Evolutionary conservation across 37 sponge, comb jelly and placozoan genomes (phyloP), one percentile per base, ranked within the genome.

Genomic region (Agelas oroides): DNA sequence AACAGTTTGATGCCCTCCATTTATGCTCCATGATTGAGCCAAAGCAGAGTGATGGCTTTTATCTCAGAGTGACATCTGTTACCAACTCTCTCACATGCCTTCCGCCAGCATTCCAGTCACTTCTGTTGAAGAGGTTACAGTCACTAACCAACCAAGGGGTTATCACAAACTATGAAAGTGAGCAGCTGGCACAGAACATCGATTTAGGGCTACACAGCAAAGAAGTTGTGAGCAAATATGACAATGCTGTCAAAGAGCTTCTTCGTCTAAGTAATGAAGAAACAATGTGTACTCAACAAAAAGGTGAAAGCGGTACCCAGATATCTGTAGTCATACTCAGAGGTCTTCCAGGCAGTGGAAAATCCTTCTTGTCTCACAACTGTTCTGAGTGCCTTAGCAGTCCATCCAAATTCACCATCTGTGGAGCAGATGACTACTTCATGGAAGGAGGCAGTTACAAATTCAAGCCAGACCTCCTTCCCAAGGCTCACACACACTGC

Each of bases 291-390:
- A 57, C 32, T 2, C 19, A 30, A 30, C 30, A 1, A 3, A 52
- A 55, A 25, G 59, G 16, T 8, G 17, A 31, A 5, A 23, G 53
- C 33, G 5, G 2, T 67, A 0, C 31, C 16, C 55, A 76, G 16
- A 41, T 36, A 34, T 46, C 46, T 46, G 93, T 96, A 0, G 77
- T 96, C 21, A 83, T 93, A n/a, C n/a, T 96, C 59, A 62, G 97
- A 46, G 97, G 97, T 19, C 73, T 96, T 12, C 97, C 97, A 27
- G 97, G 97, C 3, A 81, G 82, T 60, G 97, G 97, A 12, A 96
- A 96, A 80, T 96, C 95, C 16, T 78, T 65, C 57, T 70, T 95
- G 27, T 79, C 83, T 16, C 27, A 69, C 34, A 46, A 81, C 68
- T 84, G 89, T 56, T 61, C 84, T 20, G 95, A 88, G 41, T 55